Conservation (phyloP, 35 echinoderm and acorn worm species). For the Strongylocentrotus purpuratus region DNA sequence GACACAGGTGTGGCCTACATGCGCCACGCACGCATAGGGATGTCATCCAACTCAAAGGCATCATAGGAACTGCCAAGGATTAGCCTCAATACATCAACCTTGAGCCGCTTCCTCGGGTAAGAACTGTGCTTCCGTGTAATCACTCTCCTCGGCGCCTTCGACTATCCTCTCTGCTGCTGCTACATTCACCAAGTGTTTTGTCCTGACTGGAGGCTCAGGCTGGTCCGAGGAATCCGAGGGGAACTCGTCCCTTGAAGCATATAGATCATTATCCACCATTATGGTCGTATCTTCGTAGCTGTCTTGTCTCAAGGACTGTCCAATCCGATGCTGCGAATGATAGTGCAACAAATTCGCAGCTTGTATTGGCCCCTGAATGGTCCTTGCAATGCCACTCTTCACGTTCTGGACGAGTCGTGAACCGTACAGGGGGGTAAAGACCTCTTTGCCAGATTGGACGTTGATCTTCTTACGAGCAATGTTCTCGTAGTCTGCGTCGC, state of each 20-base stretch:
- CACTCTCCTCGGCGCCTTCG: not conserved
- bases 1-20: not conserved
- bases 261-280: conserved; percentile 22
- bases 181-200: not conserved
- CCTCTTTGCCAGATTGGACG: not conserved
- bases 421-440: not conserved
- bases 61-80: not conserved
- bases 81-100: not conserved
- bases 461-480: conserved; percentile 5
- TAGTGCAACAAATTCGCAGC: not conserved
- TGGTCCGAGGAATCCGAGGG: not conserved
- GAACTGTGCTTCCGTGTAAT: not conserved
- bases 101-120: conserved; percentile 11
- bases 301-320: not conserved
- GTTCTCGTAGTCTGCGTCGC: conserved; percentile 24
- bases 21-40: not conserved
- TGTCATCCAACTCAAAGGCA: not conserved
- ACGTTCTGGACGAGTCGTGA: not conserved
- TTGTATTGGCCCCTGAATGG: not conserved
- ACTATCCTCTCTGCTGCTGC: not conserved
- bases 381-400: not conserved
- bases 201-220: not conserved
- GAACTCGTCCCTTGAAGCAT: conserved; percentile 20
- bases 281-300: conserved; percentile 22
- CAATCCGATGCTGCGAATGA: not conserved